A percentile compares a stretch with the other conserved stretches of the same genome.
Conservation (phyloP, 2,888 invertebrate species). For the Ophion costatus region DNA sequence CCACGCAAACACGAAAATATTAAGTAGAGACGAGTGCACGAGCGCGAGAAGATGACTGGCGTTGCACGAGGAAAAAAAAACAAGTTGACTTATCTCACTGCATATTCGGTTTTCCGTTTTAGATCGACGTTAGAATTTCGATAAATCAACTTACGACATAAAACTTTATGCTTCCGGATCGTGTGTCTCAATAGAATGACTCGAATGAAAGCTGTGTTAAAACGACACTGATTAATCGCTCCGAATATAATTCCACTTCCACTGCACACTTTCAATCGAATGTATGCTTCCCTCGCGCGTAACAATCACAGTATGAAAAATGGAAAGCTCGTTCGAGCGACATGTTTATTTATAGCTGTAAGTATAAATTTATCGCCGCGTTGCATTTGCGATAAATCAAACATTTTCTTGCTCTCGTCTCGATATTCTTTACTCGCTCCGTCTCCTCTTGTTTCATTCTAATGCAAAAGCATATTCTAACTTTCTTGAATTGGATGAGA, state of each 20-base stretch:
- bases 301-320: constrained; percentile 14
- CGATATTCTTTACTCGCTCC: not conserved
- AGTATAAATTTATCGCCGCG: constrained; percentile 32
- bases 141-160: constrained; percentile 21
- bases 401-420: constrained; percentile 7
- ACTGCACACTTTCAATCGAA: constrained; percentile 24
- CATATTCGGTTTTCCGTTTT: not conserved
- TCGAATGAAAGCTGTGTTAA: constrained; percentile 25
- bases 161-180: constrained; percentile 32
- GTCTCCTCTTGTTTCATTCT: not conserved
- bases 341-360: constrained; percentile 23
- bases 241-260: constrained; percentile 12
- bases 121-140: constrained; percentile 9
- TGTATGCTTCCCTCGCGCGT: constrained; percentile 7
- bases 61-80: not conserved
- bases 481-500: not conserved
- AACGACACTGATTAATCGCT: constrained; percentile 27
- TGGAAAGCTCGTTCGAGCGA: constrained; percentile 13
- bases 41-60: too few relatives aligned
- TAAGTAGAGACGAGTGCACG: not conserved
- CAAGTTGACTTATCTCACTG: not conserved
- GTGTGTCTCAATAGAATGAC: constrained; percentile 31
- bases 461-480: not conserved
- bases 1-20: not conserved
- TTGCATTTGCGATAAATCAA: constrained; percentile 28